Base-by-base conservation (phyloP, 2,888 invertebrate species). In the Drosophila anceps region DNA sequence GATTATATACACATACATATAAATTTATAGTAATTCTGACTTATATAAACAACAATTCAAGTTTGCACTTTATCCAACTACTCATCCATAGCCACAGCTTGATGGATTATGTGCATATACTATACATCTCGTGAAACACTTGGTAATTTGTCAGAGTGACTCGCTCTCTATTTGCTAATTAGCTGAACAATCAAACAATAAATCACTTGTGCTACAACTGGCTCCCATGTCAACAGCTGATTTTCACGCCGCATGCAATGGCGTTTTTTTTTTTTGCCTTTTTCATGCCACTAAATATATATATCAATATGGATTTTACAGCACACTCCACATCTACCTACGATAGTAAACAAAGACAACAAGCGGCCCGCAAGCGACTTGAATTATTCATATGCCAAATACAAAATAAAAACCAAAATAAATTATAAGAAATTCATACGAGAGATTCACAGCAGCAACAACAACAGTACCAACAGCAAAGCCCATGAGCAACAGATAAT, bases 381-480 rank as follows among this genome's bases (percentile, higher is more conserved):
- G 85, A 86, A 86, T 90, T 76, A 89, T 88, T 87, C 87, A 87
- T 89, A 63, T 67, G 73, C 60, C 73, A 66, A 86, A 79, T 57
- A 78, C 80, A 75, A 88, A 86, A 81, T 72, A 86, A 83, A 86
- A 88, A 82, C 73, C 74, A 67, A 84, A 90, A 89, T 84, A 76
- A 90, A 84, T 90, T 85, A 88, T 80, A 82, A 84, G 74, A 89
- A 84, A 84, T 66, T 66, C 60, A 63, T 35, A 43, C 84, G 59
- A 79, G 46, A 44, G 60, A 59, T 41, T 51, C 57, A 57, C 55
- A 69, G 15, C 65, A 51, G 20, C 46, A 65, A 20, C 53, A 67
- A 51, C 54, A 53, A 20, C 53, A 67, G 46, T 50, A 53, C 15
- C n/a, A 51, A 18, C n/a, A 57, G 5, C 24, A 20, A 10, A 15